A percentile compares a stretch with the other conserved stretches of the same genome.
Conservation (phyloP, 1,140 invertebrate genomes). For the Saccostrea cuccullata region DNA sequence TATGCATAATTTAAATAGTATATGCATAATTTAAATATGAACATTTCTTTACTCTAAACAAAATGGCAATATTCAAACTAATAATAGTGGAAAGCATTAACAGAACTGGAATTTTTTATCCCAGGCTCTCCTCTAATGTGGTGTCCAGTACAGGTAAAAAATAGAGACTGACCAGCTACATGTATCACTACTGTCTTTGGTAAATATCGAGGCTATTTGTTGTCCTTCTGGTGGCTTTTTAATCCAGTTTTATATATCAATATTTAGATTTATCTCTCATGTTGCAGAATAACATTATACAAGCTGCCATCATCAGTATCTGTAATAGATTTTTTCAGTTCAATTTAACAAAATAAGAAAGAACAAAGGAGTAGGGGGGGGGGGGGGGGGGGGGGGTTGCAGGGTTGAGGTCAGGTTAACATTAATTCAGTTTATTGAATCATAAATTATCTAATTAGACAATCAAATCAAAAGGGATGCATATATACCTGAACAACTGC, state of each 20-base stretch:
- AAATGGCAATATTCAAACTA: no score
- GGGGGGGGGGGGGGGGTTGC: no score
- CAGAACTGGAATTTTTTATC: no score
- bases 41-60: no score
- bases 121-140: not conserved
- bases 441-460: no score
- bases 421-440: no score
- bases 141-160: not conserved
- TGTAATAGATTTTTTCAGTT: not conserved
- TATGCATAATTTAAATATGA: no score
- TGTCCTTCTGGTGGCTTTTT: not conserved
- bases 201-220: not conserved
- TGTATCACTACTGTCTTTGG: not conserved
- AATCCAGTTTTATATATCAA: not conserved
- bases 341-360: no score
- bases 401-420: no score
- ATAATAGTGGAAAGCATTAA: no score
- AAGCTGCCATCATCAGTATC: constrained; percentile 25
- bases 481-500: constrained; percentile 68
- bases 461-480: not conserved
- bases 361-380: no score
- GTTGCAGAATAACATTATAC: constrained; percentile 30
- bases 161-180: not conserved
- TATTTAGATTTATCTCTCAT: constrained; percentile 33
- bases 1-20: no score